These are phyloP conservation scores for Agrochola litura DNA, from an alignment of 2,888 invertebrate genomes.

Conservation along the genomic window DNA sequence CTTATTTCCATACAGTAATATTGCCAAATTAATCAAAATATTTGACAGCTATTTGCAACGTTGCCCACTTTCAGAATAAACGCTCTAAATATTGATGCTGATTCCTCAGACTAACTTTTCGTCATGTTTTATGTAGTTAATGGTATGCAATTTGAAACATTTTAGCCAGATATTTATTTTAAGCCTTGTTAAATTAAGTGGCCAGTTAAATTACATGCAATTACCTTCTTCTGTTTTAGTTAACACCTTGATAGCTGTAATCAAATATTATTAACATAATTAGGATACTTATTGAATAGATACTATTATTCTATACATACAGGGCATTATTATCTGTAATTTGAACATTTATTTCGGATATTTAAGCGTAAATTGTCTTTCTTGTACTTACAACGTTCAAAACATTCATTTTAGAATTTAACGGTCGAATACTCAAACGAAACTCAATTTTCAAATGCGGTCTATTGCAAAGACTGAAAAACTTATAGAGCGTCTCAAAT, in stretches of 20 bases:
- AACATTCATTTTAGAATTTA: background rate
- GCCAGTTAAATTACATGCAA: background rate
- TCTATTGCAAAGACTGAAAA: background rate
- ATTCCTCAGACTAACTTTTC: background rate
- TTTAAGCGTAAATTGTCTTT: background rate
- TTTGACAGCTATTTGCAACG: too few species aligned
- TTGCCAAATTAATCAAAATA: too few species aligned
- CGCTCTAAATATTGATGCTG: too few species aligned
- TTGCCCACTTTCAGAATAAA: too few species aligned
- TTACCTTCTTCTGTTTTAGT: background rate
- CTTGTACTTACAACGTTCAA: background rate
- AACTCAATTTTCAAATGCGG: background rate
- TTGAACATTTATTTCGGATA: background rate
- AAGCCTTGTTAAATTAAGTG: conserved; percentile 18
- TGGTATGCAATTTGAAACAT: background rate
- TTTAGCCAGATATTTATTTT: background rate
- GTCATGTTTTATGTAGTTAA: background rate
- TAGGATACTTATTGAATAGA: background rate
- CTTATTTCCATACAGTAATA: too few species aligned
- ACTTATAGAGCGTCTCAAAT: background rate
- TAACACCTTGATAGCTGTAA: conserved; percentile 15
- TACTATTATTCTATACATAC: conserved; percentile 13
- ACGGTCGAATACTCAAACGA: background rate
- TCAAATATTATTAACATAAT: conserved; percentile 14
- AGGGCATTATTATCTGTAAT: conserved; percentile 4